Percentiles rank a stretch among this genome's conserved stretches.
These are phyloP conservation scores for Noctua pronuba DNA, from an alignment of 2,888 invertebrate genomes.

Conservation along the genomic window DNA sequence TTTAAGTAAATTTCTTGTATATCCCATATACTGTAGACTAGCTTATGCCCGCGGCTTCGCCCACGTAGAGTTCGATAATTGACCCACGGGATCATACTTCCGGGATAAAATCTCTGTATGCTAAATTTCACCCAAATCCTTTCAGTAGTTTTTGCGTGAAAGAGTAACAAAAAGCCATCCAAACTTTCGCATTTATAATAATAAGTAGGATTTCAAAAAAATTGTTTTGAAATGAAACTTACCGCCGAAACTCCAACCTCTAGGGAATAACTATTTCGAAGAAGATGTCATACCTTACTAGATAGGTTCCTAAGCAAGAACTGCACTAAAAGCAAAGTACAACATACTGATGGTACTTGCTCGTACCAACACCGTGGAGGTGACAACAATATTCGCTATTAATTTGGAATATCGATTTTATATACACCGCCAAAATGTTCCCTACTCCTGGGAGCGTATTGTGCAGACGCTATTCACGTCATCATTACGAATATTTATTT, in stretches of 20 bases:
- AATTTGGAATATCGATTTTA: slow-evolving; percentile 56
- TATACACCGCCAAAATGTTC: slow-evolving; percentile 37
- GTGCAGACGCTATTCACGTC: slow-evolving; percentile 32
- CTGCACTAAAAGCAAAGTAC: slow-evolving; percentile 28
- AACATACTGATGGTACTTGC: slow-evolving; percentile 39
- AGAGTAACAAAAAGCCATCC: no score
- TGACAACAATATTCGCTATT: slow-evolving; percentile 54
- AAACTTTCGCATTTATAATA: no score
- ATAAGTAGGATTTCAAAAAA: no score
- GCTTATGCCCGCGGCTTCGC: no score
- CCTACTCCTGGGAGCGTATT: slow-evolving; percentile 40
- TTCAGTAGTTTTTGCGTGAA: no score
- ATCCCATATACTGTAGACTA: background rate
- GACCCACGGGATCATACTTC: no score
- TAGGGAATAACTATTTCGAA: no score
- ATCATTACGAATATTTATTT: slow-evolving; percentile 55
- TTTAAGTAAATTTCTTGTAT: background rate
- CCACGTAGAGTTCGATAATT: no score
- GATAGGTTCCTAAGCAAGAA: background rate
- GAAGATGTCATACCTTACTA: background rate
- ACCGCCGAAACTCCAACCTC: no score
- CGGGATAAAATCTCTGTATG: no score
- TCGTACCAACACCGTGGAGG: slow-evolving; percentile 48
- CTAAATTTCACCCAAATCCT: no score
- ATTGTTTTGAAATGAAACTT: no score